Evolutionary conservation across 2,888 invertebrate genomes (phyloP).

Genomic region (Ormyrus pomaceus): DNA sequence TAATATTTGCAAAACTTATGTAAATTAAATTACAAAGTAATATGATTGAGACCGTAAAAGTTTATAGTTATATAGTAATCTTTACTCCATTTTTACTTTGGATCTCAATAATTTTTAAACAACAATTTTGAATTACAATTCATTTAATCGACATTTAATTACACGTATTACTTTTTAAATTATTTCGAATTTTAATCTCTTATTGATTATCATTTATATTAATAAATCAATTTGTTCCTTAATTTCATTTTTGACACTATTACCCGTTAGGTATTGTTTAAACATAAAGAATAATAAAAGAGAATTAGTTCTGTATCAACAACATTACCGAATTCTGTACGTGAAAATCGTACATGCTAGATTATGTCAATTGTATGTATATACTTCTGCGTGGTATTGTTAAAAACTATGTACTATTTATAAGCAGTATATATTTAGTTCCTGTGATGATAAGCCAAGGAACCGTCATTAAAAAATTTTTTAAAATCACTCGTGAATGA

Average conservation of each 20-base stretch:
- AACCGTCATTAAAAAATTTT: slow-evolving; percentile 12
- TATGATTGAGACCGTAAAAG: too few relatives aligned
- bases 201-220: too few relatives aligned
- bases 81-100: too few relatives aligned
- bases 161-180: neutral
- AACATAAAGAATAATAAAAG: slow-evolving; percentile 5
- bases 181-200: neutral
- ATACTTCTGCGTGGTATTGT: slow-evolving; percentile 39
- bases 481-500: slow-evolving; percentile 8
- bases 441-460: slow-evolving; percentile 43
- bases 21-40: too few relatives aligned
- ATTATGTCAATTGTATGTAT: slow-evolving; percentile 42
- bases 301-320: slow-evolving; percentile 1
- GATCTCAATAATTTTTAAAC: too few relatives aligned
- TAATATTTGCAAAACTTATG: neutral
- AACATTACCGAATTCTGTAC: slow-evolving; percentile 39
- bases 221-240: too few relatives aligned
- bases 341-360: slow-evolving; percentile 11
- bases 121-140: too few relatives aligned
- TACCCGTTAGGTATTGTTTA: slow-evolving; percentile 5
- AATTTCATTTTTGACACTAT: too few relatives aligned
- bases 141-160: too few relatives aligned
- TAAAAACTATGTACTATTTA: slow-evolving; percentile 35
- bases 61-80: too few relatives aligned
- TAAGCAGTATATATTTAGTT: slow-evolving; percentile 45